Conservation (phyloP, 53 echinoderm and acorn worm species). For the Luidia sarsii region DNA sequence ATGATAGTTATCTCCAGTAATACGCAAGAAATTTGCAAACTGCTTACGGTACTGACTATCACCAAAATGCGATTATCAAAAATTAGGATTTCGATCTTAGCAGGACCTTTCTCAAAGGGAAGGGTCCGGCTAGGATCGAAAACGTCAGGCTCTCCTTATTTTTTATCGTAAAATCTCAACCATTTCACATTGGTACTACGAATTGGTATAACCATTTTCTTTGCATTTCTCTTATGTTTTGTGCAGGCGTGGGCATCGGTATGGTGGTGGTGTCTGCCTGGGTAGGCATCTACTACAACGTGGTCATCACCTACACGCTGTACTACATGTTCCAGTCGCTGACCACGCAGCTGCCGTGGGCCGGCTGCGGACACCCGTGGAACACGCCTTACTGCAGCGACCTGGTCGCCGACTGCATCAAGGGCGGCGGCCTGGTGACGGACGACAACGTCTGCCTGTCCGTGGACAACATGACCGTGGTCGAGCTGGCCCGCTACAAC, state of each 20-base stretch:
- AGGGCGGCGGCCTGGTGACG: slow-evolving; percentile 68
- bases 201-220: no score
- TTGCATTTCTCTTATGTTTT: no score
- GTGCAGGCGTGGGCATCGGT: slow-evolving; percentile 90
- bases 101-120: no score
- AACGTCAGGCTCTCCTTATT: no score
- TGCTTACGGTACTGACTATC: no score
- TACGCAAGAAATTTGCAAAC: no score
- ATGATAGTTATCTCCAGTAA: no score
- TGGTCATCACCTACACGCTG: slow-evolving; percentile 95
- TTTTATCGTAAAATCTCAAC: no score
- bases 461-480: slow-evolving; percentile 57
- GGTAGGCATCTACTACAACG: slow-evolving; percentile 97
- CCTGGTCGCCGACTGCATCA: slow-evolving; percentile 70
- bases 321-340: slow-evolving; percentile 96
- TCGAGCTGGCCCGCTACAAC: slow-evolving; percentile 69
- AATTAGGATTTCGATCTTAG: no score
- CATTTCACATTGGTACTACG: no score
- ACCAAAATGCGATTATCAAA: no score
- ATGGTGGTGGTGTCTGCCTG: slow-evolving; percentile 86
- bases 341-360: slow-evolving; percentile 85
- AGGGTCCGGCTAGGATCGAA: no score
- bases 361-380: slow-evolving; percentile 87
- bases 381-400: slow-evolving; percentile 86
- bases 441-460: slow-evolving; percentile 58